These are phyloP conservation scores for Saccostrea glomerata DNA, from an alignment of 1,140 invertebrate species.

Conservation along the genomic window DNA sequence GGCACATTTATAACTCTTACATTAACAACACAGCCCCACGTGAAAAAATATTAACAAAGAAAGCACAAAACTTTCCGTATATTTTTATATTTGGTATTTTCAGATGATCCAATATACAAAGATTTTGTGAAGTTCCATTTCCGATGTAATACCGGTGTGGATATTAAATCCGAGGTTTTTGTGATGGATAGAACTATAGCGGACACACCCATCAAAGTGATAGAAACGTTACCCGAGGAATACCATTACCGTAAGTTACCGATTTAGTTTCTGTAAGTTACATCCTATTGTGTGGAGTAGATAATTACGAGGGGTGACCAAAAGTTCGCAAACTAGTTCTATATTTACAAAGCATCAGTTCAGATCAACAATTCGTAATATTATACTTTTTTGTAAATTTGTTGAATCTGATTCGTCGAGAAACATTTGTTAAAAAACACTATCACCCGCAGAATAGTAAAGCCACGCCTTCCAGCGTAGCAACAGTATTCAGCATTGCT, in stretches of 20 bases:
- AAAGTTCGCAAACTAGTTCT: background rate
- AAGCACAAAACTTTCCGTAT: background rate
- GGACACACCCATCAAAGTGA: slow-evolving; percentile 44
- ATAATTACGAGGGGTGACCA: background rate
- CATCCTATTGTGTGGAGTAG: background rate
- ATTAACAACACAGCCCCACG: too few relatives aligned
- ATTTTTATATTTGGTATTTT: background rate
- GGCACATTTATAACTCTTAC: too few relatives aligned
- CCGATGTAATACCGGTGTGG: slow-evolving; percentile 41
- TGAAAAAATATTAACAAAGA: too few relatives aligned
- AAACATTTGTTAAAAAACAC: too few relatives aligned
- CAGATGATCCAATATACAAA: slow-evolving; percentile 12
- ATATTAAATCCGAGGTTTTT: slow-evolving; percentile 56
- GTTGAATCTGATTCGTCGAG: too few relatives aligned
- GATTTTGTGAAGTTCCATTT: slow-evolving; percentile 48
- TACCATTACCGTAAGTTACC: slow-evolving; percentile 42
- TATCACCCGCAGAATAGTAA: too few relatives aligned
- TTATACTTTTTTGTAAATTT: too few relatives aligned
- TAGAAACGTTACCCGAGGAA: slow-evolving; percentile 18
- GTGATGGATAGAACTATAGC: slow-evolving; percentile 55
- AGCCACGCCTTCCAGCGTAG: too few relatives aligned
- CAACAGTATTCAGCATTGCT: too few relatives aligned
- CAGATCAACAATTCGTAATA: too few relatives aligned
- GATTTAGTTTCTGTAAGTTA: background rate
- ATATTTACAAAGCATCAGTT: background rate